Evolutionary conservation across 2,797 vertebrate genomes (phyloP).

Genomic region (Hylomyscus alleni): DNA sequence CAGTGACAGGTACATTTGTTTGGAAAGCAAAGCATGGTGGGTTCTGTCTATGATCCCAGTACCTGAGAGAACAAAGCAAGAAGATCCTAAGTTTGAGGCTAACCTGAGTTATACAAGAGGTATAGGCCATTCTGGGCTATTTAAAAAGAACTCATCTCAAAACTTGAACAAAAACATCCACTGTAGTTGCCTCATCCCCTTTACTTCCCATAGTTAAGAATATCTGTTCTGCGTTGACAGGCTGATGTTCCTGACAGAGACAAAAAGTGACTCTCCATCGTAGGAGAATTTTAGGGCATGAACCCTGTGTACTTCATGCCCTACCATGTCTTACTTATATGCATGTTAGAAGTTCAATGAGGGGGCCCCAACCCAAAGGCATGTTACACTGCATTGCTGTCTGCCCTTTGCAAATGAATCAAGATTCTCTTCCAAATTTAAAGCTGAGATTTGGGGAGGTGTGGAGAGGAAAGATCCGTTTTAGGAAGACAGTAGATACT

Average conservation of each 20-base stretch:
- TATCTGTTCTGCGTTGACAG: background rate
- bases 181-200: background rate
- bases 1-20: background rate
- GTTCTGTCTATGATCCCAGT: background rate
- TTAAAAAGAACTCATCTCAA: background rate
- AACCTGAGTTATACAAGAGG: background rate
- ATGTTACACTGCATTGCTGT: background rate
- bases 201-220: background rate
- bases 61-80: background rate
- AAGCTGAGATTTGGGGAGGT: background rate
- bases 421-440: background rate
- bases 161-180: background rate
- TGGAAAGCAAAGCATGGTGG: background rate
- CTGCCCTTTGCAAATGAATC: background rate
- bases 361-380: background rate
- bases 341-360: background rate
- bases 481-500: background rate
- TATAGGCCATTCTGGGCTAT: background rate
- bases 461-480: background rate
- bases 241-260: background rate
- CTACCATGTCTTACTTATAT: background rate
- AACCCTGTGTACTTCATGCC: fast-evolving
- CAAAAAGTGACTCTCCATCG: background rate
- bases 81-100: background rate
- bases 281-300: background rate